phyloP scores from a whole-genome alignment of 1,140 invertebrate species.

The Lepidurus arcticus region DNA sequence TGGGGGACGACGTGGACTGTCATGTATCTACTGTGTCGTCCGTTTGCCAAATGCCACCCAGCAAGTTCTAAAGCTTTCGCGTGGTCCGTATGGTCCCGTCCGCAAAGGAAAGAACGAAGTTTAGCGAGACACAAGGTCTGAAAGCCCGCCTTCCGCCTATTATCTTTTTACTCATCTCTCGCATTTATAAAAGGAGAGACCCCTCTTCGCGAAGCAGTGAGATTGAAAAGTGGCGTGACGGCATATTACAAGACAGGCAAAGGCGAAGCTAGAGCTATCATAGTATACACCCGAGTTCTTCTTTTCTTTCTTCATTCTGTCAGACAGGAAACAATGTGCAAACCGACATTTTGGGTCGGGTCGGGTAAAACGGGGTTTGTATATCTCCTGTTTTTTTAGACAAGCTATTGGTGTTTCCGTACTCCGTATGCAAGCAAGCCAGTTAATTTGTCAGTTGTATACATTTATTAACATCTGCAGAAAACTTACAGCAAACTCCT shows the following conservation, averaged over 20 bases:
- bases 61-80: not conserved
- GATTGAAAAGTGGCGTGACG: conserved; percentile 21
- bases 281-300: not conserved
- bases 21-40: not conserved
- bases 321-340: not conserved
- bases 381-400: no score
- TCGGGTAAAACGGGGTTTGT: no score
- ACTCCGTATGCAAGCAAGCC: no score
- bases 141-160: conserved; percentile 6
- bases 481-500: no score
- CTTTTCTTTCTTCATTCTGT: not conserved
- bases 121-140: not conserved
- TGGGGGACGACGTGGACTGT: not conserved
- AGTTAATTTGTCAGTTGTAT: no score
- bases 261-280: not conserved
- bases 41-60: conserved; percentile 20
- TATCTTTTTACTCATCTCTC: not conserved
- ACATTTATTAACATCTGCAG: no score
- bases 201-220: not conserved
- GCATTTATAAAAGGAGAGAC: not conserved
- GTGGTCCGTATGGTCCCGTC: conserved; percentile 16
- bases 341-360: not conserved
- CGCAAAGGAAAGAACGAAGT: not conserved
- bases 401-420: no score
- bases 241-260: not conserved